Conservation (phyloP, 2,113 vertebrate genomes). For the Heterotilapia buettikoferi region DNA sequence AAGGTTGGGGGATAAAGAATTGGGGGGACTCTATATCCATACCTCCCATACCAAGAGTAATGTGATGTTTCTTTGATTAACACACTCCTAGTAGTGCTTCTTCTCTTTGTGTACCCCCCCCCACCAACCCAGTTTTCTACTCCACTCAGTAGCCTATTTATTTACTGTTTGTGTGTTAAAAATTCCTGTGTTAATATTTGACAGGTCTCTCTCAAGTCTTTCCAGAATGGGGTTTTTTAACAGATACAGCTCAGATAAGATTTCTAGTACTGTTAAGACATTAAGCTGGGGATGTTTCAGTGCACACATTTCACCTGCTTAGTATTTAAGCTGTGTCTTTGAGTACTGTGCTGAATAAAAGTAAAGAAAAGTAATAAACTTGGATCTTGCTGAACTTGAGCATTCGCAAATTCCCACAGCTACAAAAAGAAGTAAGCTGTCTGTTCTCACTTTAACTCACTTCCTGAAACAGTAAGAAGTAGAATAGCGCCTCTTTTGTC, state of each 20-base stretch:
- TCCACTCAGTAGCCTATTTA: neutral
- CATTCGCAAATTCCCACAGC: neutral
- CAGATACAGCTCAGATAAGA: neutral
- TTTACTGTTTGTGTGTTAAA: neutral
- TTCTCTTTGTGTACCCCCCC: neutral
- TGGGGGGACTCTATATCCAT: neutral
- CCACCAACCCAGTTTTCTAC: neutral
- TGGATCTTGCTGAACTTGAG: neutral
- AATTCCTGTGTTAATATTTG: slow-evolving; percentile 57
- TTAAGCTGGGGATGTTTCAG: neutral
- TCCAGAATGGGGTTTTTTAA: neutral
- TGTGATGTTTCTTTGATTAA: neutral
- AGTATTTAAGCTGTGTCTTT: neutral
- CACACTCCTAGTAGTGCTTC: neutral
- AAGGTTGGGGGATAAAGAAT: neutral
- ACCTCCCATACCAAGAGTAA: neutral
- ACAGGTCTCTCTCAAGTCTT: slow-evolving; percentile 9
- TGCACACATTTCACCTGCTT: neutral
- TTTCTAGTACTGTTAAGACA: neutral
- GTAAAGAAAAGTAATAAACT: neutral
- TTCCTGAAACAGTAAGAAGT: neutral
- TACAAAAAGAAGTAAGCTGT: neutral
- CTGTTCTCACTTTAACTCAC: neutral
- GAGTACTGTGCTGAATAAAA: neutral
- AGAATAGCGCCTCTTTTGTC: neutral